phyloP scores from a whole-genome alignment of 2,888 invertebrate species.

The Machimus rusticus region DNA sequence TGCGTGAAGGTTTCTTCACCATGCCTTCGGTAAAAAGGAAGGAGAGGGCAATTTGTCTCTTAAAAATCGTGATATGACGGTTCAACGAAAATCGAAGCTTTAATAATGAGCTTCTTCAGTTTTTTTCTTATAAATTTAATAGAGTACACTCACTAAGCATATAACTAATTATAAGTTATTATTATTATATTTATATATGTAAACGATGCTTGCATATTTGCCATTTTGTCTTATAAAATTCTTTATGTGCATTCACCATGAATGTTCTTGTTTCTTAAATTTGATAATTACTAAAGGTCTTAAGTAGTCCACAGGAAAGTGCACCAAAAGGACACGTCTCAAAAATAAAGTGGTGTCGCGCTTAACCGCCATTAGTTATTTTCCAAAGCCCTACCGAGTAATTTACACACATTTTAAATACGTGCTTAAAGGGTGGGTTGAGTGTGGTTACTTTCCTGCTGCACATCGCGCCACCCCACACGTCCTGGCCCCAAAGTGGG shows the following conservation, averaged over 20 bases:
- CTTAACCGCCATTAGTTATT: background rate
- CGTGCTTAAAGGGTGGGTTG: background rate
- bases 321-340: background rate
- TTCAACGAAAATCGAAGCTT: background rate
- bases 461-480: background rate
- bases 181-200: no score
- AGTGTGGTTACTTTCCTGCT: background rate
- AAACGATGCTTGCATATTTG: background rate
- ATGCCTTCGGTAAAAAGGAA: background rate
- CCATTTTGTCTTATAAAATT: background rate
- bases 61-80: background rate
- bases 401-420: conserved; percentile 12
- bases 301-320: background rate
- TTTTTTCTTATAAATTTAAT: background rate
- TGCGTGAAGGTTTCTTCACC: background rate
- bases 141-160: no score
- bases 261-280: background rate
- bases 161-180: no score
- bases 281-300: background rate
- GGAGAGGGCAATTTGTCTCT: background rate
- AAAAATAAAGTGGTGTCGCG: background rate
- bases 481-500: background rate
- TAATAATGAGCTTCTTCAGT: background rate
- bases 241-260: background rate
- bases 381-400: background rate